phyloP scores from a whole-genome alignment of 2,113 vertebrate species.

The Enhydra lutris region DNA sequence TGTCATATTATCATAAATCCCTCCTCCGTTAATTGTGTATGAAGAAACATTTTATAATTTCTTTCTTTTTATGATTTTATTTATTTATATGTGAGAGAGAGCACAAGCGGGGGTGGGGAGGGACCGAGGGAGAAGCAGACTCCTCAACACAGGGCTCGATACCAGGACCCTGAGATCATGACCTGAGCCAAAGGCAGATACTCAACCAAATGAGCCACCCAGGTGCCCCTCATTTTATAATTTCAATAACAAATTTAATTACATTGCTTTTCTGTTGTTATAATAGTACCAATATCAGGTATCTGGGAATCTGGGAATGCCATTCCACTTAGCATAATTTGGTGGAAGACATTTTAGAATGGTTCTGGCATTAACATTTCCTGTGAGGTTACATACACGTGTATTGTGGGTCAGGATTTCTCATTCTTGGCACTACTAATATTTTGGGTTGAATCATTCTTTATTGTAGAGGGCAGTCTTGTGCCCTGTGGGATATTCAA shows the following conservation, averaged over 20 bases:
- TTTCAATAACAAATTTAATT: neutral
- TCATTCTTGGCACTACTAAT: neutral
- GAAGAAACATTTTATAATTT: slow-evolving; percentile 6
- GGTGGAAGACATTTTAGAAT: neutral
- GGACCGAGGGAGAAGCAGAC: neutral
- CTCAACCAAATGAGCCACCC: neutral
- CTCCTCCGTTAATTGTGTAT: neutral
- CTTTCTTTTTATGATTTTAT: neutral
- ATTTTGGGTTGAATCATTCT: neutral
- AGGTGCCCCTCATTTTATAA: neutral
- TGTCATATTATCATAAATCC: neutral
- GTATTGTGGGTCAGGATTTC: neutral
- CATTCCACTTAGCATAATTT: neutral
- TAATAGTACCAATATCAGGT: neutral
- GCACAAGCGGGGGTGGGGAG: neutral
- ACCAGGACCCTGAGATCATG: neutral
- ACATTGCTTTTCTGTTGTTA: neutral
- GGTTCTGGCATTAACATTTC: neutral
- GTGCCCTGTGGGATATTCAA: neutral
- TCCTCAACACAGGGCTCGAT: neutral
- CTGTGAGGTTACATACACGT: neutral
- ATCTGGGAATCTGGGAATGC: neutral
- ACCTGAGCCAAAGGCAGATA: neutral
- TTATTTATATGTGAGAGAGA: neutral
- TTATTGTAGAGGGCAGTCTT: neutral